Evolutionary conservation across 2,113 vertebrate species (phyloP).

Genomic region (Clupea harengus): DNA sequence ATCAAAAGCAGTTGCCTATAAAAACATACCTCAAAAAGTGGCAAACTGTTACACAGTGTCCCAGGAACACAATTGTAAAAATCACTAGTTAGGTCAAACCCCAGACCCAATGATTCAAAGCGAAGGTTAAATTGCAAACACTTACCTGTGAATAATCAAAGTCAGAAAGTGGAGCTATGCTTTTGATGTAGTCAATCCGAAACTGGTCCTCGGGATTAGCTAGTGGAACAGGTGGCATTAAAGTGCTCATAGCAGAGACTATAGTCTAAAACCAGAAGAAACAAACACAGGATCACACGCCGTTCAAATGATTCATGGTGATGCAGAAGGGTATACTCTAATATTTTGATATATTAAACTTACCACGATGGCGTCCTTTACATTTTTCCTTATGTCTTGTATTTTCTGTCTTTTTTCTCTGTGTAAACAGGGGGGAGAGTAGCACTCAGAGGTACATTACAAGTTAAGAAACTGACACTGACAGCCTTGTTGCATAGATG

Average conservation of each 20-base stretch:
- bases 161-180: constrained; percentile 86
- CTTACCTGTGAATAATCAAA: constrained; percentile 88
- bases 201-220: constrained; percentile 85
- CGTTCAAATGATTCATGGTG: too few species aligned
- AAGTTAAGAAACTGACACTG: constrained; percentile 39
- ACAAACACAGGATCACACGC: constrained; percentile 12
- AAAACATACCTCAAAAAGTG: too few species aligned
- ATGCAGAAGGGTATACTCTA: too few species aligned
- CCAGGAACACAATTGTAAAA: too few species aligned
- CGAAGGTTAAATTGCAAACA: neutral
- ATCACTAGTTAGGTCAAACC: too few species aligned
- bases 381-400: constrained; percentile 89
- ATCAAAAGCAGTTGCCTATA: too few species aligned
- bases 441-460: constrained; percentile 46
- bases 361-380: constrained; percentile 93
- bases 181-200: constrained; percentile 87
- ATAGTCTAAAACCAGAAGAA: constrained; percentile 76
- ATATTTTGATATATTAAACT: constrained; percentile 52
- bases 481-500: constrained; percentile 31
- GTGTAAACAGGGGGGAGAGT: neutral
- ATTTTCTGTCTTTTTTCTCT: constrained; percentile 95
- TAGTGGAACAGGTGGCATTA: constrained; percentile 87
- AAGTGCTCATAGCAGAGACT: constrained; percentile 89
- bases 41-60: too few species aligned
- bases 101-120: too few species aligned